Evolutionary conservation across 1,140 invertebrate genomes (phyloP), one percentile per base, ranked within the genome.

Genomic region (Musca vetustissima): DNA sequence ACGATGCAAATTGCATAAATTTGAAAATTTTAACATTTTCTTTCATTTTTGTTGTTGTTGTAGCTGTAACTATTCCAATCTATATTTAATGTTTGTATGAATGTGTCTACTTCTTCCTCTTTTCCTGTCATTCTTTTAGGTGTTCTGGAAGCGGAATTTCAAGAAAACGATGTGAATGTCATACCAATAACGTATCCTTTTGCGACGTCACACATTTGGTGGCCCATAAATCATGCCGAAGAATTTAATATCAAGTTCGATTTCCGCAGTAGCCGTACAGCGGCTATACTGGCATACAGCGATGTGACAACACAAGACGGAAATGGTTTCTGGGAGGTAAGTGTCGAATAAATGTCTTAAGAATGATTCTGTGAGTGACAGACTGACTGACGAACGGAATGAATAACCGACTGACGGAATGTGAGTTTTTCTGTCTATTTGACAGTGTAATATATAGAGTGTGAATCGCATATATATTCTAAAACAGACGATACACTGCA

Each of bases 161-260:
- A 90, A 71, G 93, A 95, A 78, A 88, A 89, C 50, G 89, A 93
- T 80, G 92, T 95, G 11, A 89, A 93, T 75, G 90, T 93, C 24
- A 94, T 96, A 76, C 94, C 95, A 11, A 91, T 97, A 70, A 96
- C 95, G 24, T 96, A 95, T 86, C 94, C 94, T 15, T 95, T 95
- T 79, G 89, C 93, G 48, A 91, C 91, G 50, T 93, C 93, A 66
- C 92, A 94, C 80, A 92, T 95, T 80, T 91, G 91, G 89, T 92
- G 92, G 90, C 89, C 91, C 24, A 88, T 89, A 74, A 88, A 89
- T 78, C 87, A 86, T 66, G 89, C 86, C 47, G 86, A 89, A 72
- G 88, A 88, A 68, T 85, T 97, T 68, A 89, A 89, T 75, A 84
- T 97, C 53, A 89, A 89, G 79, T 95, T 97, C 83, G 92, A 95